These are phyloP conservation scores for Chaetogeoica ovagalla DNA, from an alignment of 2,888 invertebrate species.

Conservation along the genomic window DNA sequence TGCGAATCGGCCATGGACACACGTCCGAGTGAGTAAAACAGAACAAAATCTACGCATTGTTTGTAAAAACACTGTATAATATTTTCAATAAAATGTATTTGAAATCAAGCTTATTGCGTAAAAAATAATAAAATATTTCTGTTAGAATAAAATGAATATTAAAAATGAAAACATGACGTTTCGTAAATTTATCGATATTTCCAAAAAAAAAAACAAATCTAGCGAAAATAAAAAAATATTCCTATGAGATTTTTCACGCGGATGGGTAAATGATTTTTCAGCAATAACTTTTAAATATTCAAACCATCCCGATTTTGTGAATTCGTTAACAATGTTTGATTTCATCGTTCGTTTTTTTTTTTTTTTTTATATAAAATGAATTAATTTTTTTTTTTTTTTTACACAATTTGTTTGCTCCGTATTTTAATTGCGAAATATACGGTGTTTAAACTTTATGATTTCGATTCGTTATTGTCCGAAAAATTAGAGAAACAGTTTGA, in stretches of 20 bases:
- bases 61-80: no score
- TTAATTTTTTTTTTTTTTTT: no score
- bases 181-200: no score
- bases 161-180: no score
- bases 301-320: neutral
- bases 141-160: no score
- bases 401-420: neutral
- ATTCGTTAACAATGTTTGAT: constrained; percentile 13
- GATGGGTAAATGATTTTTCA: neutral
- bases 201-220: no score
- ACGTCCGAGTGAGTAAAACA: constrained; percentile 65
- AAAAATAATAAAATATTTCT: no score
- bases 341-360: neutral
- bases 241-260: neutral
- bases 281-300: constrained; percentile 5
- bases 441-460: constrained; percentile 4
- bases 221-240: no score
- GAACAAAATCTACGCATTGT: no score
- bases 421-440: neutral
- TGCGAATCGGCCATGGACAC: constrained; percentile 62
- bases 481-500: neutral
- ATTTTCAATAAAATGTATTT: no score
- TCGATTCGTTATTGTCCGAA: constrained; percentile 12
- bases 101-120: no score
- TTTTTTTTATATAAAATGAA: neutral